Percentiles rank a stretch among this genome's conserved stretches.
These are phyloP conservation scores for Potamarius usumacintae DNA, from an alignment of 2,113 vertebrate species.

Conservation along the genomic window DNA sequence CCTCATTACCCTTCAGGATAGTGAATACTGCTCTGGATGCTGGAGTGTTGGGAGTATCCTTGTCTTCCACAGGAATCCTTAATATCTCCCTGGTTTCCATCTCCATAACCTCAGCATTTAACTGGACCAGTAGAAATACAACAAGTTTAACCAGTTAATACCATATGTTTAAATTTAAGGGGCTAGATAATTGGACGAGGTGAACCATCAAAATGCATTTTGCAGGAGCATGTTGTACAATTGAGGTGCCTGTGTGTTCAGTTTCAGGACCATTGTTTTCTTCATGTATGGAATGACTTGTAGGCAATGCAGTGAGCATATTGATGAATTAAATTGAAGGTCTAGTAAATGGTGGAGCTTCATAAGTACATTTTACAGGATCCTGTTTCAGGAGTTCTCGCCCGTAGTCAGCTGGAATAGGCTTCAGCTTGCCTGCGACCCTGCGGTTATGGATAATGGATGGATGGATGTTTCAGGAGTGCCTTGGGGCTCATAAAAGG, in stretches of 20 bases:
- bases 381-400: background rate
- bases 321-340: no score
- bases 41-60: slow-evolving; percentile 67
- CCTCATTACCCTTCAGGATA: slow-evolving; percentile 71
- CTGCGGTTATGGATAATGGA: no score
- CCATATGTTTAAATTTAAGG: no score
- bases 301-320: no score
- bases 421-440: no score
- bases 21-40: slow-evolving; percentile 73
- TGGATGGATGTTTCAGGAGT: background rate
- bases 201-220: background rate
- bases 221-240: background rate
- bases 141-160: background rate
- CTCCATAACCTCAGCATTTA: slow-evolving; percentile 54
- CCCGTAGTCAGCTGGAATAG: no score
- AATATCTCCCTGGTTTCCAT: slow-evolving; percentile 47
- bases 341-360: no score
- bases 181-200: no score
- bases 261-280: background rate
- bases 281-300: no score
- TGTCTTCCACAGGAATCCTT: slow-evolving; percentile 72
- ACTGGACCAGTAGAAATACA: slow-evolving; percentile 57
- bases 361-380: background rate
- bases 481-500: background rate
- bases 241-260: background rate